These are phyloP conservation scores for Drosophila lacteicornis DNA, from an alignment of 1,140 invertebrate species.

Conservation along the genomic window DNA sequence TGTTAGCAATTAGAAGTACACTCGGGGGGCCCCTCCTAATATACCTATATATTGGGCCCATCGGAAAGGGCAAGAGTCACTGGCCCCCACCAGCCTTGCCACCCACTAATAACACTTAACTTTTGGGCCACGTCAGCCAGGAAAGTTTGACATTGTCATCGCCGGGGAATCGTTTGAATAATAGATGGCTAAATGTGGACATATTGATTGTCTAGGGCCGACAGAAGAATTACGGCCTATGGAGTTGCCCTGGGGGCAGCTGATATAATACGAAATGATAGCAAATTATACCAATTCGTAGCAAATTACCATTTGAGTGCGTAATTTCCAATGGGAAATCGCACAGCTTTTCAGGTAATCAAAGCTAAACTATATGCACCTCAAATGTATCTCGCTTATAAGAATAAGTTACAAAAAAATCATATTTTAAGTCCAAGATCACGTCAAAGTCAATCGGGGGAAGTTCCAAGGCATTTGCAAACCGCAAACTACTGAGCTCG, in stretches of 20 bases:
- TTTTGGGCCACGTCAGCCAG: slow-evolving; percentile 35
- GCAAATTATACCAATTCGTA: slow-evolving; percentile 5
- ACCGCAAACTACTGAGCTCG: slow-evolving; percentile 2
- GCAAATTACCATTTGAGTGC: slow-evolving; percentile 1
- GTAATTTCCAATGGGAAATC: neutral
- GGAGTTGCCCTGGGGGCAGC: neutral
- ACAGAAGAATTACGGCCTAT: neutral
- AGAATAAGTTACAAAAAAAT: too few species aligned
- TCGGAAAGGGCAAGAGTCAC: slow-evolving; percentile 5
- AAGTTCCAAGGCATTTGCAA: slow-evolving; percentile 16
- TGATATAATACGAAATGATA: neutral
- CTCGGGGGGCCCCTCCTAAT: neutral
- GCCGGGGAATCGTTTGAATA: slow-evolving; percentile 22
- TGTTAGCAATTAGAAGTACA: slow-evolving; percentile 24
- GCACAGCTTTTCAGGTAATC: neutral
- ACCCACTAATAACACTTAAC: slow-evolving; percentile 17
- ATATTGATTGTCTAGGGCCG: slow-evolving; percentile 15
- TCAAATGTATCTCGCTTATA: too few species aligned
- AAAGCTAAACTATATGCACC: too few species aligned
- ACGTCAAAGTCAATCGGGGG: neutral
- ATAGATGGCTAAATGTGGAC: slow-evolving; percentile 16
- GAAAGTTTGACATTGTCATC: slow-evolving; percentile 34
- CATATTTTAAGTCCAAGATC: neutral
- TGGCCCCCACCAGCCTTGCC: neutral
- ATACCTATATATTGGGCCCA: slow-evolving; percentile 4